Evolutionary conservation across 2,888 invertebrate species (phyloP).

Genomic region (Drosophila pseudotakahashii): DNA sequence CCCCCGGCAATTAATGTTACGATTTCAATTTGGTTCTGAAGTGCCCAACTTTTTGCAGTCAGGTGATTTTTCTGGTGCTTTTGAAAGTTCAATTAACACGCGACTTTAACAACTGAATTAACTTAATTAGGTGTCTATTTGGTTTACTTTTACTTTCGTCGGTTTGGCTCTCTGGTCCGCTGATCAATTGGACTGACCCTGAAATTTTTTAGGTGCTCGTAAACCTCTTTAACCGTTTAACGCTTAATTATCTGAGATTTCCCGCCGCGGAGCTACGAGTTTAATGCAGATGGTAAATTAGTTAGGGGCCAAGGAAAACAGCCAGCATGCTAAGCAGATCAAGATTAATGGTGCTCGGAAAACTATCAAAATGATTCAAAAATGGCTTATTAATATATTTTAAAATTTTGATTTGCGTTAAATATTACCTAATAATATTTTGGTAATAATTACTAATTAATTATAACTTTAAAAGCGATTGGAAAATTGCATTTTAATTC

Average conservation of each 20-base stretch:
- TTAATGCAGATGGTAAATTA: constrained; percentile 11
- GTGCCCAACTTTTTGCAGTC: constrained; percentile 29
- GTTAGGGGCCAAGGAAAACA: constrained; percentile 28
- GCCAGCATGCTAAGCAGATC: constrained; percentile 7
- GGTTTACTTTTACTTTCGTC: constrained; percentile 66
- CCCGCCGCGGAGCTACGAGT: constrained; percentile 11
- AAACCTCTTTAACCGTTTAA: constrained; percentile 30
- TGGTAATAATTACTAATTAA: no score
- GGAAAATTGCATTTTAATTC: no score
- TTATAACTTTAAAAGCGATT: no score
- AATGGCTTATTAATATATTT: constrained; percentile 1
- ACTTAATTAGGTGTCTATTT: constrained; percentile 56
- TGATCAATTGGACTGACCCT: constrained; percentile 52
- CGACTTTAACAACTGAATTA: constrained; percentile 54
- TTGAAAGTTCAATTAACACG: constrained; percentile 59
- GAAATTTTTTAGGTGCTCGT: constrained; percentile 35
- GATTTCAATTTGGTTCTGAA: constrained; percentile 53
- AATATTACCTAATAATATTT: not conserved
- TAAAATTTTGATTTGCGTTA: not conserved
- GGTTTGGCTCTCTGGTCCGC: constrained; percentile 1
- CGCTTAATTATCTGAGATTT: constrained; percentile 51
- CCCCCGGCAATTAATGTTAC: constrained; percentile 50
- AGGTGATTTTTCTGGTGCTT: not conserved
- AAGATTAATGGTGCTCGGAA: constrained; percentile 30
- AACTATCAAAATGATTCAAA: constrained; percentile 22